Base-by-base conservation (phyloP, 1,140 invertebrate species). In the Hypsibius dujardini region DNA sequence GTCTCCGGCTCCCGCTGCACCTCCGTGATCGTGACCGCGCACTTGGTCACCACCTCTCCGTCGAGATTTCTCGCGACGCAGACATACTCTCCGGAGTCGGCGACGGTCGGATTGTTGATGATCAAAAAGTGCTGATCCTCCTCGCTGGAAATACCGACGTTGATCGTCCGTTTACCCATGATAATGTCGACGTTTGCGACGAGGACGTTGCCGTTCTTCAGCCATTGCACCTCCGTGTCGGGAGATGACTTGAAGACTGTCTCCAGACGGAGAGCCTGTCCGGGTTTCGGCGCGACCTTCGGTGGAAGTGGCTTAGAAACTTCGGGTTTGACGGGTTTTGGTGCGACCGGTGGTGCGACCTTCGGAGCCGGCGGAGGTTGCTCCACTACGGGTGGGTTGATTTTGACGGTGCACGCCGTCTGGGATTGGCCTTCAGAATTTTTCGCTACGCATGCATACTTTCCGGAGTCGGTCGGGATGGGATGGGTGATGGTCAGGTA, bases 381-480 rank as follows among this genome's bases (percentile, higher is more conserved):
- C 28, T 28, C 28, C 28, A 28, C 28, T 28, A 28, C 28, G 28
- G 28, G 0, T 28, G 28, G 28, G 50, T 56, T 7, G 71, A 86
- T 88, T 79, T 86, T 88, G 76, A 97, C 87, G 74, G 86, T 89
- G 79, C 90, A 91, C 1, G 88, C 92, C 75, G 94, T 95, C 47
- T 91, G 87, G 73, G 90, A 90, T 84, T 94, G 89, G 71, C 93
- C 94, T 75, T 90, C 84, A 72, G 86, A 81, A 78, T 96, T 96
- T 2, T 87, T 92, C 47, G 93, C 93, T 73, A 89, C 88, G 82
- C 91, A 94, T 84, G 91, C 90, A 79, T 96, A 96, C 14, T 89
- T 92, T 72, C 91, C 90, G 72, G 88, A 88, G 80, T 96, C 93
- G 82, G 96, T 92, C 69, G 89, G 84, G 78, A 93, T 95, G 1